Evolutionary conservation across 2,113 vertebrate species (phyloP).

Genomic region (Urocynchramus pylzowi): DNA sequence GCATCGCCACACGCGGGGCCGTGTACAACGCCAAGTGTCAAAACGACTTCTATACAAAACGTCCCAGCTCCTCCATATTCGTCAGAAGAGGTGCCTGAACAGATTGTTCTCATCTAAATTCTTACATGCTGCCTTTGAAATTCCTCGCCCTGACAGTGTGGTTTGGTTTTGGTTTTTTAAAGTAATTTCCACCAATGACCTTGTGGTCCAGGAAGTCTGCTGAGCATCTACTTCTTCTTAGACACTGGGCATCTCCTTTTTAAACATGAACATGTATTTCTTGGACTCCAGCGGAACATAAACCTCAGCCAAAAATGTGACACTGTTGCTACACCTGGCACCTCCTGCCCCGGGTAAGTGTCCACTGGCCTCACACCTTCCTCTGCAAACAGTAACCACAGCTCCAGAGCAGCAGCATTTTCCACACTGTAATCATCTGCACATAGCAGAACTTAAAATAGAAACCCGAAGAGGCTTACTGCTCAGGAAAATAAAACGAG

Average conservation of each 20-base stretch:
- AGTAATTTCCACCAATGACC: neutral
- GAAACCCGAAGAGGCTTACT: neutral
- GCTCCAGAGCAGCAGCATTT: rapidly evolving
- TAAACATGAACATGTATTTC: rapidly evolving
- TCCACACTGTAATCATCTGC: rapidly evolving
- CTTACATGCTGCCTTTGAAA: neutral
- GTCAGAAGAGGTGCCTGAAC: neutral
- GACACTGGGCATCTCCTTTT: neutral
- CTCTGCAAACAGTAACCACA: rapidly evolving
- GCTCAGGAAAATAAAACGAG: neutral
- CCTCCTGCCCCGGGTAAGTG: neutral
- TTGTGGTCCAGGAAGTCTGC: neutral
- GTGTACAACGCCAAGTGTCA: neutral
- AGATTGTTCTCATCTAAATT: neutral
- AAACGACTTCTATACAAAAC: neutral
- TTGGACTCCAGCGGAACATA: rapidly evolving
- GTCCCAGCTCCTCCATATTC: rapidly evolving
- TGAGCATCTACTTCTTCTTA: neutral
- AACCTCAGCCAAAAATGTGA: neutral
- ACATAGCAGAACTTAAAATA: rapidly evolving
- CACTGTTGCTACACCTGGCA: neutral
- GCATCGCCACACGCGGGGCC: neutral
- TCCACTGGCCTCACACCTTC: neutral
- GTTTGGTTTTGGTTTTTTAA: neutral
- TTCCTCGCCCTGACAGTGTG: neutral